These are phyloP conservation scores for Ctenodactylus gundi DNA, from an alignment of 2,113 vertebrate genomes.

Conservation along the genomic window DNA sequence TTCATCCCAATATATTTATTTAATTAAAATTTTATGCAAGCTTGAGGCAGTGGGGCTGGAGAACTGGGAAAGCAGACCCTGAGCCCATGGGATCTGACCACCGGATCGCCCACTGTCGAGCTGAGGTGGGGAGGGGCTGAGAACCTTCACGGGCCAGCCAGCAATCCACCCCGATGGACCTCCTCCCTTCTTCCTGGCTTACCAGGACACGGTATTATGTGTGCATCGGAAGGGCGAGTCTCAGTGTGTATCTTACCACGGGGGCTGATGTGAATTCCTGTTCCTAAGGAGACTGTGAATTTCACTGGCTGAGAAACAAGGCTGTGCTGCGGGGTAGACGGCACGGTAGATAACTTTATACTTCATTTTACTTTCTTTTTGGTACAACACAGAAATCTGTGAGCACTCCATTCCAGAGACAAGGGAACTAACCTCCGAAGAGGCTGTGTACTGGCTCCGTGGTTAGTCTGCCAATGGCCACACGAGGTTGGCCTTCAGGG, in stretches of 20 bases:
- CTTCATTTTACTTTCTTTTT: background rate
- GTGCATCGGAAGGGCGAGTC: fast-evolving
- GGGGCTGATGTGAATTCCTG: background rate
- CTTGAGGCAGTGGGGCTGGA: background rate
- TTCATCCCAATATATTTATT: background rate
- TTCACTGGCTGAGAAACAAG: background rate
- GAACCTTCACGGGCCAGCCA: background rate
- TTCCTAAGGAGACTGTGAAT: background rate
- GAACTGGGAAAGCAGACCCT: background rate
- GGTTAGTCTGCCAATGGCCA: background rate
- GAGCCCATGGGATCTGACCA: fast-evolving
- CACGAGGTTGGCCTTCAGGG: fast-evolving
- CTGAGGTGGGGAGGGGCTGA: background rate
- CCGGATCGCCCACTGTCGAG: too few relatives aligned
- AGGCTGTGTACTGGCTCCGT: too few relatives aligned
- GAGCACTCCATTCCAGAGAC: background rate
- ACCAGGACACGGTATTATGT: background rate
- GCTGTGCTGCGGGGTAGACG: background rate
- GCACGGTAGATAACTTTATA: too few relatives aligned
- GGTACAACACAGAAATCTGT: background rate
- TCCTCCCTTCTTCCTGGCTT: background rate
- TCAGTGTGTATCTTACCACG: background rate
- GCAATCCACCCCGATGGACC: background rate
- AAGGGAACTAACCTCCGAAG: too few relatives aligned
- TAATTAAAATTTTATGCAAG: background rate